Percentiles rank a stretch among this genome's conserved stretches.
Evolutionary conservation across 2,113 vertebrate genomes (phyloP).

Genomic region (Channa maculata): DNA sequence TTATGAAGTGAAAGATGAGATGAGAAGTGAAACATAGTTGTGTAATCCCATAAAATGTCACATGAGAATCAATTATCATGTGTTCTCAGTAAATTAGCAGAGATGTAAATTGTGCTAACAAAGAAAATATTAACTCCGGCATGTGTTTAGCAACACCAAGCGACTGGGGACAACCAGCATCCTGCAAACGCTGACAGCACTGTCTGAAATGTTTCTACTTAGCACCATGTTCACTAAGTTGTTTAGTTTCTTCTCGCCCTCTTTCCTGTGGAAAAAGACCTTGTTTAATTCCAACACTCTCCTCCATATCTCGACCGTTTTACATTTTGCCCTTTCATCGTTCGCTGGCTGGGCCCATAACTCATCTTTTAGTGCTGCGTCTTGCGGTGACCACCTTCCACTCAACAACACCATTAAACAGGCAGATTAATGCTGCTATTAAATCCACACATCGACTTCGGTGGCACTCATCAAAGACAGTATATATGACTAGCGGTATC

Average conservation of each 20-base stretch:
- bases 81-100: constrained; percentile 26
- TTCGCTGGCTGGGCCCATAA: constrained; percentile 51
- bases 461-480: constrained; percentile 73
- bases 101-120: not conserved
- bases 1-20: not conserved
- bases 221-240: not conserved
- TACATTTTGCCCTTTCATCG: constrained; percentile 66
- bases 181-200: constrained; percentile 2
- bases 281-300: constrained; percentile 40
- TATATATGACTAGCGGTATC: constrained; percentile 71
- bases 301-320: constrained; percentile 33
- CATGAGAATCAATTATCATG: constrained; percentile 39
- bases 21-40: constrained; percentile 1
- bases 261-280: constrained; percentile 18
- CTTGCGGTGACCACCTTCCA: constrained; percentile 69
- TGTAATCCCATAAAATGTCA: constrained; percentile 25
- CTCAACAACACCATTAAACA: constrained; percentile 75
- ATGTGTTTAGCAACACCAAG: constrained; percentile 18
- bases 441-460: constrained; percentile 70
- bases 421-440: constrained; percentile 77
- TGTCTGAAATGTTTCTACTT: not conserved
- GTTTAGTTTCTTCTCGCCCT: not conserved
- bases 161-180: not conserved
- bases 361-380: constrained; percentile 70
- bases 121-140: constrained; percentile 4